Base-by-base conservation (phyloP, 2,888 invertebrate genomes). In the Schizaphis graminum region DNA sequence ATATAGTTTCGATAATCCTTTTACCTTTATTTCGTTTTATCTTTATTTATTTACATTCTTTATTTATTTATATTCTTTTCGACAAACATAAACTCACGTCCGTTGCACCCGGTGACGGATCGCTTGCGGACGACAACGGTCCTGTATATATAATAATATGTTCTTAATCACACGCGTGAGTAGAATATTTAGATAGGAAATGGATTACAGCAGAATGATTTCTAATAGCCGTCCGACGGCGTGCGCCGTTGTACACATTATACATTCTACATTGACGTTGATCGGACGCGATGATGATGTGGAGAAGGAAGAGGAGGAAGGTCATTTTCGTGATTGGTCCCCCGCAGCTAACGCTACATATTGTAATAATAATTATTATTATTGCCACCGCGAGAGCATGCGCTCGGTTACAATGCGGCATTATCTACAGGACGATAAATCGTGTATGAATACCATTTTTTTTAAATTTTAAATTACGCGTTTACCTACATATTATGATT, bases 221-320 rank as follows among this genome's bases (percentile, higher is more conserved):
- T 92, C 92, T 92, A 92, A 92, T 87, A 92, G 87, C 92, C 47
- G 86, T 92, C 92, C 61, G 47, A 87, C 47, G 47, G 35, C 21
- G 77, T 35, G 77, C 77, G 35, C 35, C 21, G 35, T 77, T 21
- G 77, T 77, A 41, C 35, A 77, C 21, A 35, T 77, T 77, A 77
- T 77, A 77, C 35, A 77, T 16, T 67, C 35, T 86, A 35, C 35
- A 92, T 61, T 53, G 61, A 92, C 61, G 92, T 47, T 92, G 87
- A 61, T 61, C 57, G 49, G 1, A 28, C 84, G n/a, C 3, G 77
- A 35, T 21, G 67, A 77, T 35, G 35, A 77, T 35, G 21, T 16
- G 16, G 67, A 35, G 67, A 13, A n/a, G 67, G 67, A n/a, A 4
- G n/a, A 77, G 90, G 49, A 24, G 47, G 10, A 85, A 92, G 86